A percentile compares a stretch with the other conserved stretches of the same genome.
phyloP scores from a whole-genome alignment of 2,797 vertebrate genomes.

The Sebastes miniatus region DNA sequence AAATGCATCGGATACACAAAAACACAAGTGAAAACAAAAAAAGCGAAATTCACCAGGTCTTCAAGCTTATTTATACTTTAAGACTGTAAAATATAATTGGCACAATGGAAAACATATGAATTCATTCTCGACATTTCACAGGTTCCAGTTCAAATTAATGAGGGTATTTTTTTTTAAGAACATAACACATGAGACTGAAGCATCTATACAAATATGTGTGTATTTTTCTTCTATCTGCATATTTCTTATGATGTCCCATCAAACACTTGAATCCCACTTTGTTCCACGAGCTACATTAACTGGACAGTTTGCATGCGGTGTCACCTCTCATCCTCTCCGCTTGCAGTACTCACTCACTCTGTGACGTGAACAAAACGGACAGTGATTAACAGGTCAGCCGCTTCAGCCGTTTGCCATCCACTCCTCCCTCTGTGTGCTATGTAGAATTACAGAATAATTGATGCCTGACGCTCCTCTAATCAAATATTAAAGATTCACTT shows the following conservation, averaged over 20 bases:
- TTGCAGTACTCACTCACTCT: conserved; percentile 22
- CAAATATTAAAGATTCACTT: conserved; percentile 87
- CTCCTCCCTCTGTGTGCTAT: conserved; percentile 32
- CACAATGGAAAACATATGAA: conserved; percentile 65
- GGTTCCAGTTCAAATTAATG: conserved; percentile 73
- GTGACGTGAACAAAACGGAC: conserved; percentile 46
- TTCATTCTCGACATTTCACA: conserved; percentile 65
- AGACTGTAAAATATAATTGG: conserved; percentile 76
- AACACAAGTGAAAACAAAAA: conserved; percentile 66
- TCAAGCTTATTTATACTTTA: conserved; percentile 77
- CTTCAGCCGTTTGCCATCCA: conserved; percentile 28
- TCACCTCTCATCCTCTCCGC: neutral
- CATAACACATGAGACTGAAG: conserved; percentile 52
- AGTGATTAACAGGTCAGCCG: conserved; percentile 68
- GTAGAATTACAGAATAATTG: conserved; percentile 64
- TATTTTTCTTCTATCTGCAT: conserved; percentile 44
- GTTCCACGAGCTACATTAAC: conserved; percentile 55
- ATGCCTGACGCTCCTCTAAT: conserved; percentile 76
- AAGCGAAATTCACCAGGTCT: conserved; percentile 70
- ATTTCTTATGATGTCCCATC: conserved; percentile 35
- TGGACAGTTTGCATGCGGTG: conserved; percentile 50
- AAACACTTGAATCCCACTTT: conserved; percentile 42
- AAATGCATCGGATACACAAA: conserved; percentile 73
- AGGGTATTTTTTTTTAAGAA: conserved; percentile 37
- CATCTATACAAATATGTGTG: conserved; percentile 63